phyloP scores from a whole-genome alignment of 2,797 vertebrate genomes.

The Thripadectes ignobilis region DNA sequence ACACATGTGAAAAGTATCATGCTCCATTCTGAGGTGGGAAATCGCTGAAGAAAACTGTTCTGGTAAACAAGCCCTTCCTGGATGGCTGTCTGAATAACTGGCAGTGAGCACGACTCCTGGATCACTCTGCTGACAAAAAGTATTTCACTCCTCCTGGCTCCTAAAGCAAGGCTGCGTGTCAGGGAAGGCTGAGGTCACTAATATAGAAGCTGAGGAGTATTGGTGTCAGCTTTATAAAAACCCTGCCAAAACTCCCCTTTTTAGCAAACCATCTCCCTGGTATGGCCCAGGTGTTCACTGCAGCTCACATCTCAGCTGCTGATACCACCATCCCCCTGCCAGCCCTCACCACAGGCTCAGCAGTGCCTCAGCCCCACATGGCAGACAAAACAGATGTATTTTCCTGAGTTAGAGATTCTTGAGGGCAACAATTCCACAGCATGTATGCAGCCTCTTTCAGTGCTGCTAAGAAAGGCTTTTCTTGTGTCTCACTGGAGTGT shows the following conservation, averaged over 20 bases:
- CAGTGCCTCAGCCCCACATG: accelerated
- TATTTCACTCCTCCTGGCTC: neutral
- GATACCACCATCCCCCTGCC: neutral
- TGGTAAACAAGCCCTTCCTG: constrained; percentile 56
- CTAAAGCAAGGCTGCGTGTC: neutral
- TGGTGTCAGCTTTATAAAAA: neutral
- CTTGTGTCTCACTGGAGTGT: neutral
- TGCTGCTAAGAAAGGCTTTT: neutral
- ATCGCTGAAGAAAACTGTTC: neutral
- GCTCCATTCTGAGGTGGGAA: neutral
- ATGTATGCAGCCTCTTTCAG: neutral
- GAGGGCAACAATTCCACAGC: neutral
- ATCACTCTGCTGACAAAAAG: neutral
- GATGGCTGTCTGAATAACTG: neutral
- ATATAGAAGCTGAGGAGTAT: neutral
- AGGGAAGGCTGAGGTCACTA: neutral
- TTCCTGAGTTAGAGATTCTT: neutral
- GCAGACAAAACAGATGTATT: neutral
- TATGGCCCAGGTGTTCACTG: neutral
- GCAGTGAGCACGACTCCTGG: neutral
- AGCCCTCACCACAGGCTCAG: neutral
- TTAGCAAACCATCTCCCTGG: neutral
- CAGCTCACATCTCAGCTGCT: neutral
- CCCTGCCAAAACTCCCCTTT: neutral
- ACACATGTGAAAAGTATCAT: constrained; percentile 31